Evolutionary conservation across 2,888 invertebrate species (phyloP).

Genomic region (Lithophane ornitopus): DNA sequence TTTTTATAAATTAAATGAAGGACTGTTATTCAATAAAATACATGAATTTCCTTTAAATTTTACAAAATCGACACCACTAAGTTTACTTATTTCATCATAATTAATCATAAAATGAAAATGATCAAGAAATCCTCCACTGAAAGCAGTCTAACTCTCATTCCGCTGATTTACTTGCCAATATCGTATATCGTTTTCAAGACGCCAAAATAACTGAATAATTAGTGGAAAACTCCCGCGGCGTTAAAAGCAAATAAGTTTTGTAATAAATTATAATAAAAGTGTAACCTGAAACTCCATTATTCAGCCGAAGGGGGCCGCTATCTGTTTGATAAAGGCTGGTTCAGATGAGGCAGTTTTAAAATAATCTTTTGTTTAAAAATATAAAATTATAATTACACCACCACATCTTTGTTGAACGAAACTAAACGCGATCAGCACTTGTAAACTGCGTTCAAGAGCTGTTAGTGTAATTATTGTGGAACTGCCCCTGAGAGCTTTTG

Average conservation of each 20-base stretch:
- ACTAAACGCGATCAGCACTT: not conserved
- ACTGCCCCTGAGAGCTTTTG: not conserved
- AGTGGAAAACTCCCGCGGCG: conserved; percentile 69
- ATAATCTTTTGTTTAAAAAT: conserved; percentile 16
- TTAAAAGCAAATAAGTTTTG: conserved; percentile 76
- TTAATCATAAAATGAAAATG: conserved; percentile 53
- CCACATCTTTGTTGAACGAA: too few relatives aligned
- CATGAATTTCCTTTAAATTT: conserved; percentile 5
- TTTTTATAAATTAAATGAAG: not conserved
- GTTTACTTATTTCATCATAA: conserved; percentile 8
- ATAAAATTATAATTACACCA: not conserved
- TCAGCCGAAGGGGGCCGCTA: conserved; percentile 68
- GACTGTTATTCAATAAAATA: not conserved
- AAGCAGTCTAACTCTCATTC: conserved; percentile 37
- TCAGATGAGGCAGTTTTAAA: conserved; percentile 15
- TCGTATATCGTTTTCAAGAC: conserved; percentile 69
- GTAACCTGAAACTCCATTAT: conserved; percentile 76
- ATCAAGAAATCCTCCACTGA: conserved; percentile 34
- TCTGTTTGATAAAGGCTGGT: conserved; percentile 59
- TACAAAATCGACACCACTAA: not conserved
- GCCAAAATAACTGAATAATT: conserved; percentile 73
- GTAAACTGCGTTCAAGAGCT: not conserved
- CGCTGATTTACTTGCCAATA: conserved; percentile 72
- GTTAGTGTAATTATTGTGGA: not conserved
- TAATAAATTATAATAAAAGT: conserved; percentile 78